Evolutionary conservation across 2,797 vertebrate species (phyloP).

Genomic region (Simalia tracyae): DNA sequence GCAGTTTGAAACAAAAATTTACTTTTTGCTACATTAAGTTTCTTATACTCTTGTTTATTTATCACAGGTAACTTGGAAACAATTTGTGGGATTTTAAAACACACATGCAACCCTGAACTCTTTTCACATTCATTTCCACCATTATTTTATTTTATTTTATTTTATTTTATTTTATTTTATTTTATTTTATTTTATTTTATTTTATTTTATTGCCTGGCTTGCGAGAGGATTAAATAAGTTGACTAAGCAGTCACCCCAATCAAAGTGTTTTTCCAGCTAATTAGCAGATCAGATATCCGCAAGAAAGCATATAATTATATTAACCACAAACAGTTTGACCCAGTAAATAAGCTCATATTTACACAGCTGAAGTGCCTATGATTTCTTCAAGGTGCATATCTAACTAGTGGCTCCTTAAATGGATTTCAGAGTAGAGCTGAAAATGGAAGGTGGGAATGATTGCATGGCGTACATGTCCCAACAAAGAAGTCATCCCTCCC

Average conservation of each 20-base stretch:
- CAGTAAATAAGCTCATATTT: slow-evolving; percentile 49
- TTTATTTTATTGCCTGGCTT: slow-evolving; percentile 38
- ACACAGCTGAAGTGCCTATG: slow-evolving; percentile 45
- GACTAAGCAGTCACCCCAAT: slow-evolving; percentile 59
- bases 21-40: slow-evolving; percentile 4
- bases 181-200: too few species aligned
- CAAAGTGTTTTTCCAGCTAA: slow-evolving; percentile 68
- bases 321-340: slow-evolving; percentile 61
- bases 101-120: slow-evolving; percentile 20
- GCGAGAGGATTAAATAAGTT: slow-evolving; percentile 61
- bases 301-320: slow-evolving; percentile 65
- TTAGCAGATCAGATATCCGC: slow-evolving; percentile 58
- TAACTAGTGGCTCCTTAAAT: slow-evolving; percentile 56
- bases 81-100: slow-evolving; percentile 29
- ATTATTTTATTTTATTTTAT: slow-evolving; percentile 53
- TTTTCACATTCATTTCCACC: slow-evolving; percentile 32
- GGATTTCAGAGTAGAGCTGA: slow-evolving; percentile 47
- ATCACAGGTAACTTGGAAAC: slow-evolving; percentile 26
- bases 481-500: slow-evolving; percentile 6
- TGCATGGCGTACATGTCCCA: slow-evolving; percentile 13
- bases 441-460: slow-evolving; percentile 27
- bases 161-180: not conserved
- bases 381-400: slow-evolving; percentile 45
- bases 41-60: slow-evolving; percentile 15
- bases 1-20: not conserved